A percentile compares a stretch with the other conserved stretches of the same genome.
phyloP scores from a whole-genome alignment of 2,113 vertebrate genomes.

The Callithrix jacchus region DNA sequence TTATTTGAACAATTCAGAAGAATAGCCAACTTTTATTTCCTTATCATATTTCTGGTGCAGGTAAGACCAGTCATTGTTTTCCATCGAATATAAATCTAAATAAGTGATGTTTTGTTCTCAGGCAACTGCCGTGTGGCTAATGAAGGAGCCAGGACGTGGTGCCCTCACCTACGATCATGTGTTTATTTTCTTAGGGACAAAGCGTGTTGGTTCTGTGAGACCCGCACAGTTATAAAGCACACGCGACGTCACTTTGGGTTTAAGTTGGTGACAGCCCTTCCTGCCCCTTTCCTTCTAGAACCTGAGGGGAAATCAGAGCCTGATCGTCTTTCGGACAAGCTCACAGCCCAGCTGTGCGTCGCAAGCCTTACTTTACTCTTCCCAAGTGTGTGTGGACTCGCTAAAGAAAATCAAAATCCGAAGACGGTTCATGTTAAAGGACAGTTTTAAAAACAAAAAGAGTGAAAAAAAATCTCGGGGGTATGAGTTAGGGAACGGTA shows the following conservation, averaged over 20 bases:
- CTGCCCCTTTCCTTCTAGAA: not conserved
- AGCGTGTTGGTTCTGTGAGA: not conserved
- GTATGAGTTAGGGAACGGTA: accelerated
- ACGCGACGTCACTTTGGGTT: accelerated
- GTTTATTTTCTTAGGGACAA: not conserved
- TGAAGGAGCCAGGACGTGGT: not conserved
- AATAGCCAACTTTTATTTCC: slow-evolving; percentile 99
- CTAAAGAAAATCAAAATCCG: not conserved
- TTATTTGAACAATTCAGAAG: slow-evolving; percentile 98
- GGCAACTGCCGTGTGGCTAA: not conserved
- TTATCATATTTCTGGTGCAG: slow-evolving; percentile 99
- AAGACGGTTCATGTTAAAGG: not conserved
- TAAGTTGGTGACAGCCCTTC: too few relatives aligned
- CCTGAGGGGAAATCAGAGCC: not conserved
- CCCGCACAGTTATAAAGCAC: accelerated
- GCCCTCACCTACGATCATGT: not conserved
- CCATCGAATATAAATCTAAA: too few relatives aligned
- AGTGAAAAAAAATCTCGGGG: too few relatives aligned
- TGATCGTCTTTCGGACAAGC: too few relatives aligned
- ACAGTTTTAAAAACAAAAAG: not conserved
- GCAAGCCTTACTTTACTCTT: not conserved
- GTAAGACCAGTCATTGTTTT: slow-evolving; percentile 80
- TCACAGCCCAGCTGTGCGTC: too few relatives aligned
- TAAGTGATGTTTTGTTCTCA: not conserved
- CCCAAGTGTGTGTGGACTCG: not conserved